phyloP scores from a whole-genome alignment of 1,140 invertebrate genomes.

The Zeugodacus cucurbitae region DNA sequence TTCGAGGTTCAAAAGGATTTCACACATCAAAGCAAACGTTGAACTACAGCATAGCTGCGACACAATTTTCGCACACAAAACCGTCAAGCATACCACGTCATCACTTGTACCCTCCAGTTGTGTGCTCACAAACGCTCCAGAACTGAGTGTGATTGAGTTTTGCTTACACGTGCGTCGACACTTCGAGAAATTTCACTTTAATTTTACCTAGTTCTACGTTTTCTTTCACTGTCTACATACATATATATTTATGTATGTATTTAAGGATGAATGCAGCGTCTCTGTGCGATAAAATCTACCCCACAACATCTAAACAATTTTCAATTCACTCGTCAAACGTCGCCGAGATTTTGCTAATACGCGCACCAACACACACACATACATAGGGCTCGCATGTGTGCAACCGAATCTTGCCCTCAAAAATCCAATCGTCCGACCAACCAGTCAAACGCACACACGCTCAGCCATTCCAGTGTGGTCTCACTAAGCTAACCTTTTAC shows the following conservation, averaged over 20 bases:
- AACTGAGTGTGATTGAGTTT: background rate
- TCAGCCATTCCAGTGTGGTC: no score
- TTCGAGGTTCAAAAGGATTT: no score
- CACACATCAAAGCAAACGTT: no score
- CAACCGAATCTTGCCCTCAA: background rate
- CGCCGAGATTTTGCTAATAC: background rate
- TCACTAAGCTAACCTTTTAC: background rate
- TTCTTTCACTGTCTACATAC: background rate
- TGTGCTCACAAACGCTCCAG: no score
- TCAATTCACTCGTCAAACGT: background rate
- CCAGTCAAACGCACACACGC: background rate
- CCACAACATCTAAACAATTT: background rate
- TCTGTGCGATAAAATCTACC: conserved; percentile 9
- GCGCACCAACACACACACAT: background rate
- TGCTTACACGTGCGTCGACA: background rate
- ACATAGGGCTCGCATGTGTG: background rate
- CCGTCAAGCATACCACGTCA: no score
- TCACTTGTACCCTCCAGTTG: no score
- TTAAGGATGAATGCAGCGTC: background rate
- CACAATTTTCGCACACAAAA: no score
- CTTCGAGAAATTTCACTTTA: conserved; percentile 5
- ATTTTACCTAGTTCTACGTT: background rate
- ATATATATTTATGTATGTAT: background rate
- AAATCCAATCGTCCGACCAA: conserved; percentile 21
- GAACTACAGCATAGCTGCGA: no score